Percentiles rank a stretch among this genome's conserved stretches.
Evolutionary conservation across 2,888 invertebrate genomes (phyloP).

Genomic region (Galeopsomyia nigrocyanea): DNA sequence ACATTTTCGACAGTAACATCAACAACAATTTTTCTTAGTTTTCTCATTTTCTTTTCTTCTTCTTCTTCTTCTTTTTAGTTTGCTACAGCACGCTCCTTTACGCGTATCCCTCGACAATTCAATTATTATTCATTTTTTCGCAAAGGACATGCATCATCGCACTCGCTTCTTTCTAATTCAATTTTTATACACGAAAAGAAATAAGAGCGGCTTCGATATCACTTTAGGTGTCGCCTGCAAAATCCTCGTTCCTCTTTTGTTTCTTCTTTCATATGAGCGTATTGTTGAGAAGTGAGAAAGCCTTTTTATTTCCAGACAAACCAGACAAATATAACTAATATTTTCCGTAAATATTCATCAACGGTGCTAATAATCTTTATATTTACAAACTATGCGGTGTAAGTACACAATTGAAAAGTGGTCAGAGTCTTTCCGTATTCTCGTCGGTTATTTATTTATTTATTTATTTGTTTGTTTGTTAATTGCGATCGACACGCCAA

Average conservation of each 20-base stretch:
- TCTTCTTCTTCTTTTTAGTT: slow-evolving; percentile 31
- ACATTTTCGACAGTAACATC: slow-evolving; percentile 65
- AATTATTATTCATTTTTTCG: slow-evolving; percentile 29
- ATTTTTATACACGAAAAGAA: slow-evolving; percentile 17
- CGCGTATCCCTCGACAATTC: background rate
- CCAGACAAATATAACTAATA: slow-evolving; percentile 29
- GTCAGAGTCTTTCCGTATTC: slow-evolving; percentile 36
- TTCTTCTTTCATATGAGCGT: background rate
- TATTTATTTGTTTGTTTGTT: slow-evolving; percentile 23
- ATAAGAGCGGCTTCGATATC: background rate
- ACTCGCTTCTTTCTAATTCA: slow-evolving; percentile 22
- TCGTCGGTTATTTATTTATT: background rate
- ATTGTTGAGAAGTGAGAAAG: slow-evolving; percentile 25
- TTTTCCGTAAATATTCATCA: slow-evolving; percentile 35
- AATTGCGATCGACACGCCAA: slow-evolving; percentile 19
- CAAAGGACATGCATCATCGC: slow-evolving; percentile 21
- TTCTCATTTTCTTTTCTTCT: slow-evolving; percentile 36
- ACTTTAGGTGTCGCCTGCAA: background rate
- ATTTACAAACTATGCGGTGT: slow-evolving; percentile 36
- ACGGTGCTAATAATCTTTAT: slow-evolving; percentile 37
- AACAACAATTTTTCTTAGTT: slow-evolving; percentile 59
- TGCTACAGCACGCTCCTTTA: background rate
- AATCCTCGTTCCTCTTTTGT: background rate
- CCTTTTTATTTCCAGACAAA: slow-evolving; percentile 19
- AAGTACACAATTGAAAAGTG: slow-evolving; percentile 41